Base-by-base conservation (phyloP, 2,797 vertebrate genomes). In the Siniperca scherzeri region DNA sequence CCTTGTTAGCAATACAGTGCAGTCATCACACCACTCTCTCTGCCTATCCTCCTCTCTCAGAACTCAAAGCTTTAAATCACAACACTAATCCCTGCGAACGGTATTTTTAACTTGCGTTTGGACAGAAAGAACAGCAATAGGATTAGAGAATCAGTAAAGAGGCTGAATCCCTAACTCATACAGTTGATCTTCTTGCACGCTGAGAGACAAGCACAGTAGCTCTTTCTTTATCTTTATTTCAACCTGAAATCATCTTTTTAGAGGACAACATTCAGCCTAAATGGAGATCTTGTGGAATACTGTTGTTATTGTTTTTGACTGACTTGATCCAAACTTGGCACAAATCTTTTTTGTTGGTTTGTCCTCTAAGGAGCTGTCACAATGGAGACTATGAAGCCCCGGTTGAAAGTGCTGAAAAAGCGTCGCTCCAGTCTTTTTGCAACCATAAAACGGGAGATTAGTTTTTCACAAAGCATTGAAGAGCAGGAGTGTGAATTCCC, bases 51-150 rank as follows among this genome's bases (percentile, higher is more conserved):
- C 78, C 68, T 83, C 83, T 86, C 85, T 89, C 81, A 93, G 89
- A 89, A 66, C 81, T 87, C 89, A 93, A 95, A 95, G 95, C 94
- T 86, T 92, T 96, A 96, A 96, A 96, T 95, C 93, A 93, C 93
- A 89, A 74, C 87, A 81, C 94, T 96, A 96, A 96, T 96, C 95
- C 93, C 87, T 67, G 90, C 76, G 79, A 93, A 94, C 93, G 93
- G 94, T 96, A 97, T 96, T 96, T 96, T 96, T 96, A 96, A 96
- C 95, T 93, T 89, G 91, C 72, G 87, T 92, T 94, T 80, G 88
- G 93, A 94, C 93, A 93, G 94, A 93, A 95, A 94, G 94, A 93
- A 93, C 94, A 93, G 93, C 93, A 95, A 95, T 95, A 90, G 93
- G 96, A 96, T 96, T 96, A 96, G 87, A 89, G 94, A 93, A 85